Percentiles rank a stretch among this genome's conserved stretches.
Conservation (phyloP, 1,140 invertebrate genomes). For the Nasonia giraulti region DNA sequence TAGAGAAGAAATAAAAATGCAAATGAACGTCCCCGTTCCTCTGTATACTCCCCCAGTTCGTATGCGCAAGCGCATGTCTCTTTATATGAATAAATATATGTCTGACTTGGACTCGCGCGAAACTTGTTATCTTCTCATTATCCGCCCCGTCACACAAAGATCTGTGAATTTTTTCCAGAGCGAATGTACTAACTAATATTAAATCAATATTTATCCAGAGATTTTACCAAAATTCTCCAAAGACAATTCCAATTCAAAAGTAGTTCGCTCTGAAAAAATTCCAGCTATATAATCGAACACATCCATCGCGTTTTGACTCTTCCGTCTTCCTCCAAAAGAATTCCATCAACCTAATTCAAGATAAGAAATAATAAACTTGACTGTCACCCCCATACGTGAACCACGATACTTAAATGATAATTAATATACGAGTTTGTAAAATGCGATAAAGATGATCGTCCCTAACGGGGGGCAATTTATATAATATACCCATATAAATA, state of each 20-base stretch:
- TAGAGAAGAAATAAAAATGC: background rate
- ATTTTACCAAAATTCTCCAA: background rate
- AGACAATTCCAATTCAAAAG: background rate
- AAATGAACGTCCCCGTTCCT: background rate
- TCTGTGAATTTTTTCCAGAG: background rate
- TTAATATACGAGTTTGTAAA: conserved; percentile 11
- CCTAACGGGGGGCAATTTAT: background rate
- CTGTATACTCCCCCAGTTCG: background rate
- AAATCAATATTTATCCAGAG: background rate
- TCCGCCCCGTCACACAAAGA: background rate
- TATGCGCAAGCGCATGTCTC: background rate
- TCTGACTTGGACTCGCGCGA: background rate
- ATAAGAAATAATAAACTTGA: conserved; percentile 3
- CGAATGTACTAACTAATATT: background rate
- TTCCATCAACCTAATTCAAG: background rate
- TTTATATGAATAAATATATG: background rate
- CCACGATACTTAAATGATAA: background rate
- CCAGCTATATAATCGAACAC: background rate
- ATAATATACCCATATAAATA: background rate
- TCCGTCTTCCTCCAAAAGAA: background rate
- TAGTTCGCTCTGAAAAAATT: background rate
- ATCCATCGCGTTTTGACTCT: background rate
- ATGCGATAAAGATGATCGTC: background rate
- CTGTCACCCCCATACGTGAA: background rate
- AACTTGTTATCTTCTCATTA: conserved; percentile 17